These are phyloP conservation scores for Entomyzon cyanotis DNA, from an alignment of 2,113 vertebrate species.

Conservation along the genomic window DNA sequence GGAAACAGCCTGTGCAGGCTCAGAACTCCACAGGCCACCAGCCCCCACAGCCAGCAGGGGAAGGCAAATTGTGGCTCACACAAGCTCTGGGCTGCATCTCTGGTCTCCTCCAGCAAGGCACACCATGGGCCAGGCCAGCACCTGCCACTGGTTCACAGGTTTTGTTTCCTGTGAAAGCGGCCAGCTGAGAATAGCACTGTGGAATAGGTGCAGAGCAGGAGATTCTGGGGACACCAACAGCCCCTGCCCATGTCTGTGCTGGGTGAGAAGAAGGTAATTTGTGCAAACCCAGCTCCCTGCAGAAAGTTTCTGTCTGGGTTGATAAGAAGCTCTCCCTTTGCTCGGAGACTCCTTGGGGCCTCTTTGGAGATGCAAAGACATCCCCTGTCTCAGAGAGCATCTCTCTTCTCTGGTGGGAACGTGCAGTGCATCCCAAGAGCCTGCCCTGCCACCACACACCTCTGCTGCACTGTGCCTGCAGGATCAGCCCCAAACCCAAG, in stretches of 20 bases:
- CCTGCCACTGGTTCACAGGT: background rate
- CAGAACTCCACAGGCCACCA: background rate
- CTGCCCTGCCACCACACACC: rapidly evolving
- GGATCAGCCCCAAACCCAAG: rapidly evolving
- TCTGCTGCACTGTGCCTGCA: background rate
- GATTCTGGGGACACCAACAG: background rate
- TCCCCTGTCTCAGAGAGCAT: background rate
- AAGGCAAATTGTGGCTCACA: background rate
- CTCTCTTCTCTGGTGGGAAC: background rate
- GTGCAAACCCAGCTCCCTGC: background rate
- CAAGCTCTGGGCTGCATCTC: background rate
- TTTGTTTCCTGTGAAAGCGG: background rate
- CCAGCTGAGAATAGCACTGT: background rate
- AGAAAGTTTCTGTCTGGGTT: background rate
- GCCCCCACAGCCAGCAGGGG: background rate
- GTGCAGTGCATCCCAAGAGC: background rate
- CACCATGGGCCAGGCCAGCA: background rate
- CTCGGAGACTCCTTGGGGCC: background rate
- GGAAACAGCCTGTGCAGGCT: background rate
- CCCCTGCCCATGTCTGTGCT: background rate
- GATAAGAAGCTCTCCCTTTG: background rate
- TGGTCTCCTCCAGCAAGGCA: background rate
- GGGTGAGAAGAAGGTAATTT: background rate
- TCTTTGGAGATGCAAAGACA: background rate
- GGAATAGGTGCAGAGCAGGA: background rate